Conservation (phyloP, 2,113 vertebrate species). For the Zingel zingel region DNA sequence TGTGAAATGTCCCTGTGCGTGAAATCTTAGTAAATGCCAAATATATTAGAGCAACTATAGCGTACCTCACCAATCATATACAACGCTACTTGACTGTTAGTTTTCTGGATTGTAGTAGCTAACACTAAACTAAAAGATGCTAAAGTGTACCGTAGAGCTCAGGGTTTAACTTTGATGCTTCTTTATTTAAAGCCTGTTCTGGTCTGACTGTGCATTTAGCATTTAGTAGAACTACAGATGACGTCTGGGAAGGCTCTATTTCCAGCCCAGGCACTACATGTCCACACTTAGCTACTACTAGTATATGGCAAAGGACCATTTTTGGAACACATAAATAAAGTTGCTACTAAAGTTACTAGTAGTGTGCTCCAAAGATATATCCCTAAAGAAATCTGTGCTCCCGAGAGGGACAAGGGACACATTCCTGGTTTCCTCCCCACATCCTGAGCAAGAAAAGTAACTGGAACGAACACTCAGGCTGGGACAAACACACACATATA, state of each 20-base stretch:
- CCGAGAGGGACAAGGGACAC: conserved; percentile 18
- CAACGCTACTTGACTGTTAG: no score
- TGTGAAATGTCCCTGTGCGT: no score
- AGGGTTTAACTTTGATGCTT: not conserved
- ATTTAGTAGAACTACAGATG: not conserved
- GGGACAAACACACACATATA: not conserved
- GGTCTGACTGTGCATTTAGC: not conserved
- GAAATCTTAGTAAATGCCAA: no score
- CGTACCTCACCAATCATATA: no score
- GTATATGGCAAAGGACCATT: not conserved
- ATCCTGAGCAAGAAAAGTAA: conserved; percentile 42
- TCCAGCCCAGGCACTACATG: not conserved
- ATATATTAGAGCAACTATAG: no score
- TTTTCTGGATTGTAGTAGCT: no score
- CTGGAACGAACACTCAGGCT: conserved; percentile 23
- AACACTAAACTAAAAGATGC: not conserved
- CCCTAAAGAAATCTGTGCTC: conserved; percentile 10
- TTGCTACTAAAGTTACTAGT: conserved; percentile 3
- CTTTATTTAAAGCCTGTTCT: not conserved
- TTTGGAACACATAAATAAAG: conserved; percentile 36
- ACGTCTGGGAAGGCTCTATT: conserved; percentile 6
- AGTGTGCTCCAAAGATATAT: conserved; percentile 20
- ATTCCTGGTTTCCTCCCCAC: conserved; percentile 41
- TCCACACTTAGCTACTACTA: not conserved
- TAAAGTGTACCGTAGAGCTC: not conserved